A percentile compares a stretch with the other conserved stretches of the same genome.
These are phyloP conservation scores for Callionymus lyra DNA, from an alignment of 2,113 vertebrate species.

Conservation along the genomic window DNA sequence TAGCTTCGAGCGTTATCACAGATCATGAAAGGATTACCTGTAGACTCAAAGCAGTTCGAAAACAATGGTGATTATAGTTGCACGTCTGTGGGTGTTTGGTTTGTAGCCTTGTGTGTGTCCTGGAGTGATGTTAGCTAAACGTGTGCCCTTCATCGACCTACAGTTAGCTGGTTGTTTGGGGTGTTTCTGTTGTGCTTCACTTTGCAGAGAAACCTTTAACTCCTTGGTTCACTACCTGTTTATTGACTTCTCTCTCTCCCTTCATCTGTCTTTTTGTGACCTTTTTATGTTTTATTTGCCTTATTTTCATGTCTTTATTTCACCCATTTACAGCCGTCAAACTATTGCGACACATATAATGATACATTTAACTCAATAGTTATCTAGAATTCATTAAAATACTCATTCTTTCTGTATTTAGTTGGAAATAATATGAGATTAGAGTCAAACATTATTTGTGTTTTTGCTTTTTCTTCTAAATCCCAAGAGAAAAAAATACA, in stretches of 20 bases:
- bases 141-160: slow-evolving; percentile 80
- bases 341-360: too few relatives aligned
- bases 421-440: too few relatives aligned
- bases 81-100: slow-evolving; percentile 86
- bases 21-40: slow-evolving; percentile 79
- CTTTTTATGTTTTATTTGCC: slow-evolving; percentile 2
- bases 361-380: too few relatives aligned
- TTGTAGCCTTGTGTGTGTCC: slow-evolving; percentile 87
- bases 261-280: background rate
- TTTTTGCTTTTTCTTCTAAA: too few relatives aligned
- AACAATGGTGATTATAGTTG: slow-evolving; percentile 99
- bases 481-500: too few relatives aligned
- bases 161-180: slow-evolving; percentile 67
- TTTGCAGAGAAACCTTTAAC: slow-evolving; percentile 74
- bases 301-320: slow-evolving; percentile 3
- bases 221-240: slow-evolving; percentile 45
- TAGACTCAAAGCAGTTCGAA: slow-evolving; percentile 94
- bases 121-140: slow-evolving; percentile 99
- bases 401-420: too few relatives aligned
- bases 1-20: slow-evolving; percentile 97
- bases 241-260: background rate
- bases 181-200: slow-evolving; percentile 77
- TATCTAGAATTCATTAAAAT: too few relatives aligned
- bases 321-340: background rate
- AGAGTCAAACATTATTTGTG: too few relatives aligned